Evolutionary conservation across 2,888 invertebrate genomes (phyloP).

Genomic region (Caradrina kadenii): DNA sequence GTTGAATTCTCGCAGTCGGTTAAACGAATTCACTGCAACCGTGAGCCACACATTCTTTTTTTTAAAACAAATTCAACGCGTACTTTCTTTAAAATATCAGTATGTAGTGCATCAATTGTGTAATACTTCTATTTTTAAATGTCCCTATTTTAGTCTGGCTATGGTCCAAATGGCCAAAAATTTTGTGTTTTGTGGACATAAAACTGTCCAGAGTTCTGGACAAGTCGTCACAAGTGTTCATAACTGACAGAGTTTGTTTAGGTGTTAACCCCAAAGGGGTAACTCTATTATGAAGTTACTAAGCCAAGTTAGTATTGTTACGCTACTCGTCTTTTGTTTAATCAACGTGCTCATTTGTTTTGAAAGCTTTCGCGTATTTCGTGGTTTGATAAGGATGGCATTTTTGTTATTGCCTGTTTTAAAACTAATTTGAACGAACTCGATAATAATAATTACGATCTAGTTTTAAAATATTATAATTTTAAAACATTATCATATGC

Average conservation of each 20-base stretch:
- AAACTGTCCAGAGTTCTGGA: conserved; percentile 30
- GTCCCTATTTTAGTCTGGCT: conserved; percentile 56
- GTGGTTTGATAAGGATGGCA: conserved; percentile 27
- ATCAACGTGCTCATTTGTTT: conserved; percentile 61
- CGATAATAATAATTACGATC: not conserved
- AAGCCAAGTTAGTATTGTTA: conserved; percentile 54
- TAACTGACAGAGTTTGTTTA: conserved; percentile 64
- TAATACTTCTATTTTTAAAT: conserved; percentile 58
- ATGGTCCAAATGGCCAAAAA: conserved; percentile 49
- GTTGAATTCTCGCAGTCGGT: conserved; percentile 31
- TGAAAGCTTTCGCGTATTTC: conserved; percentile 46
- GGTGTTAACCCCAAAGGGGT: conserved; percentile 56
- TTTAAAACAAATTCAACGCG: conserved; percentile 31
- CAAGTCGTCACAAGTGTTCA: conserved; percentile 45
- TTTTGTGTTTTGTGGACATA: conserved; percentile 35
- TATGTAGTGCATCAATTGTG: conserved; percentile 39
- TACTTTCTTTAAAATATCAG: conserved; percentile 45
- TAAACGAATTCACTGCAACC: conserved; percentile 30
- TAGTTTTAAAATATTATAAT: not conserved
- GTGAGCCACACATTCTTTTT: conserved; percentile 7
- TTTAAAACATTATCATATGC: no score
- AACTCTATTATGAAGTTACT: conserved; percentile 60
- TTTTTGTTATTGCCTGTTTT: conserved; percentile 7
- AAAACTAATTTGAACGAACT: not conserved
- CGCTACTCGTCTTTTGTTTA: conserved; percentile 55